A percentile compares a stretch with the other conserved stretches of the same genome.
Conservation (phyloP, 2,888 invertebrate species). For the Encarsia formosa region DNA sequence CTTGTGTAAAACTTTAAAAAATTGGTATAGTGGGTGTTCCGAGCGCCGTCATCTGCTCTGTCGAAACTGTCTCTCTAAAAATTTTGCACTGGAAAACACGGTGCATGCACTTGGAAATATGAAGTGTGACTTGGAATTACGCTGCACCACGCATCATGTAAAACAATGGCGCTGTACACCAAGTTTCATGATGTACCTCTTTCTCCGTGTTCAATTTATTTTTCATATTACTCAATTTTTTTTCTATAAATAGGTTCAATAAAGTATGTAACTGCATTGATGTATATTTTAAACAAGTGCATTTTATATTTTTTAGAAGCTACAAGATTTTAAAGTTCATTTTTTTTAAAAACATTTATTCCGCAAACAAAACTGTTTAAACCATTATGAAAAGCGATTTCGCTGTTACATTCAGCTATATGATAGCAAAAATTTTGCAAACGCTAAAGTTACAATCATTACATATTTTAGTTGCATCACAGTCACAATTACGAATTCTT, state of each 20-base stretch:
- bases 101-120: too few species aligned
- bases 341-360: background rate
- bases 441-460: background rate
- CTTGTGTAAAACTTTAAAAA: too few species aligned
- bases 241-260: background rate
- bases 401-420: background rate
- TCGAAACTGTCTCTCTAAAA: too few species aligned
- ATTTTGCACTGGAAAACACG: too few species aligned
- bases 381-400: background rate
- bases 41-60: too few species aligned
- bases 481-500: background rate
- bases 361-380: background rate
- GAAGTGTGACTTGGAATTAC: too few species aligned
- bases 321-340: background rate
- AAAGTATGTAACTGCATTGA: background rate
- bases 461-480: background rate
- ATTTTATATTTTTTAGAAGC: background rate
- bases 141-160: too few species aligned
- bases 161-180: too few species aligned
- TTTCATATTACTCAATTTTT: background rate
- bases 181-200: too few species aligned
- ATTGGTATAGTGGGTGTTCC: too few species aligned
- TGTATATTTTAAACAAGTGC: background rate
- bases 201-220: too few species aligned
- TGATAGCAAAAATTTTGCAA: background rate